A percentile compares a stretch with the other conserved stretches of the same genome.
These are phyloP conservation scores for Chaetogeoica ovagalla DNA, from an alignment of 2,888 invertebrate species.

Conservation along the genomic window DNA sequence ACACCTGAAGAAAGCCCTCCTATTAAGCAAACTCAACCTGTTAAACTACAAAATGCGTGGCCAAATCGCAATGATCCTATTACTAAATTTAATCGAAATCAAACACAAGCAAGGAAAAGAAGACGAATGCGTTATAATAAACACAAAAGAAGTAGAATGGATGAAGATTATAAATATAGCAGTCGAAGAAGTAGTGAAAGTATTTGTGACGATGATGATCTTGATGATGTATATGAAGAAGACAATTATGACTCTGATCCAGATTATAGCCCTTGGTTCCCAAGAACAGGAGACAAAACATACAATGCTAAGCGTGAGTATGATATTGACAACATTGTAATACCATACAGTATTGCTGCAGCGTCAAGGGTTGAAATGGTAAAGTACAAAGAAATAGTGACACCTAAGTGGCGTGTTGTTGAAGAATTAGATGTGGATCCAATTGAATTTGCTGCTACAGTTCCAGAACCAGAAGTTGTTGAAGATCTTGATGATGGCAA, in stretches of 20 bases:
- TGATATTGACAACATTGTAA: constrained; percentile 55
- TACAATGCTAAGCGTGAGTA: constrained; percentile 50
- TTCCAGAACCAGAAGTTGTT: constrained; percentile 49
- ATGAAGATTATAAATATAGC: constrained; percentile 51
- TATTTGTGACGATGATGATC: constrained; percentile 48
- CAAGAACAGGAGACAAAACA: constrained; percentile 48
- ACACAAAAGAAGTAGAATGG: constrained; percentile 45
- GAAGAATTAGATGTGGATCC: constrained; percentile 47
- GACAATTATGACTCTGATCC: constrained; percentile 52
- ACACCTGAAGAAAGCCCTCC: constrained; percentile 45
- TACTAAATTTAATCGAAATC: constrained; percentile 50
- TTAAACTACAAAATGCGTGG: constrained; percentile 50
- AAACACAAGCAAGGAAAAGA: constrained; percentile 45
- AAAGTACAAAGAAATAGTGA: constrained; percentile 54
- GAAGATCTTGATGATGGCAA: constrained; percentile 54
- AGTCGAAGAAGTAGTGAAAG: constrained; percentile 52
- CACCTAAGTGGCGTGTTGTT: constrained; percentile 54
- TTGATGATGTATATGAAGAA: constrained; percentile 46
- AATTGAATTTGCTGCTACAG: constrained; percentile 23
- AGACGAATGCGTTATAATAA: constrained; percentile 45
- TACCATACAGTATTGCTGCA: constrained; percentile 54
- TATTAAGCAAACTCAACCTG: constrained; percentile 43
- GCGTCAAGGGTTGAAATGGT: constrained; percentile 53
- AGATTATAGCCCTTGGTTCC: constrained; percentile 50
- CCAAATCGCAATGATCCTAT: constrained; percentile 49